Percentiles rank a stretch among this genome's conserved stretches.
Conservation (phyloP, 2,797 vertebrate genomes). For the Fistularia tabacaria region DNA sequence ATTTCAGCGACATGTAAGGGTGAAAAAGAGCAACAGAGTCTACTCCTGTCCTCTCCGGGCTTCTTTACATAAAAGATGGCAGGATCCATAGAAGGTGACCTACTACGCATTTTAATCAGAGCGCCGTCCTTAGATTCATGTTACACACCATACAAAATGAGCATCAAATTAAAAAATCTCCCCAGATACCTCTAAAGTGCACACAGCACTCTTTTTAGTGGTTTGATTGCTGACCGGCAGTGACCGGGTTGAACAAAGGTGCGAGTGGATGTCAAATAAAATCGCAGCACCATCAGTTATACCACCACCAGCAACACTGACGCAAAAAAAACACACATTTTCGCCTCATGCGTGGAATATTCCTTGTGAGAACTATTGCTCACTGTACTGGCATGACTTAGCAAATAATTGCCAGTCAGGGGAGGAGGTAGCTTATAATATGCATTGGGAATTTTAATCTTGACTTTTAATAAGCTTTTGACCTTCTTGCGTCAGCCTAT, state of each 20-base stretch:
- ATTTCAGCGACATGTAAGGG: too few species aligned
- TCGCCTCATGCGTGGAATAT: constrained; percentile 29
- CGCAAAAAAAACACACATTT: constrained; percentile 5
- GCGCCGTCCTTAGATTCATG: too few species aligned
- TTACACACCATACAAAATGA: too few species aligned
- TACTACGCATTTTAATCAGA: too few species aligned
- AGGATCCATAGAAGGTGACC: too few species aligned
- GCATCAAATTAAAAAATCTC: too few species aligned
- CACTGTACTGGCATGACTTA: constrained; percentile 62
- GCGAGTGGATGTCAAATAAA: constrained; percentile 13
- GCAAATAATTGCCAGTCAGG: constrained; percentile 70
- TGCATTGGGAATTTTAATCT: constrained; percentile 75
- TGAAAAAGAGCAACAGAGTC: too few species aligned
- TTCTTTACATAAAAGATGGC: too few species aligned
- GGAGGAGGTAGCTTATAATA: constrained; percentile 67
- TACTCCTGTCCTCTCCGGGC: too few species aligned
- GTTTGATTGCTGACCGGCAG: constrained; percentile 15
- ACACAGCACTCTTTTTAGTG: background rate
- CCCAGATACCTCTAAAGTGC: too few species aligned
- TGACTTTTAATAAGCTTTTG: constrained; percentile 82
- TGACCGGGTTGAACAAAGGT: constrained; percentile 18
- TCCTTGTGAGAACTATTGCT: constrained; percentile 52
- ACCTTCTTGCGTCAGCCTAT: constrained; percentile 80
- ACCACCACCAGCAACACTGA: constrained; percentile 9
- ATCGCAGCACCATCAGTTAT: too few species aligned